A percentile compares a stretch with the other conserved stretches of the same genome.
These are phyloP conservation scores for Orius insidiosus DNA, from an alignment of 1,140 invertebrate genomes.

Conservation along the genomic window DNA sequence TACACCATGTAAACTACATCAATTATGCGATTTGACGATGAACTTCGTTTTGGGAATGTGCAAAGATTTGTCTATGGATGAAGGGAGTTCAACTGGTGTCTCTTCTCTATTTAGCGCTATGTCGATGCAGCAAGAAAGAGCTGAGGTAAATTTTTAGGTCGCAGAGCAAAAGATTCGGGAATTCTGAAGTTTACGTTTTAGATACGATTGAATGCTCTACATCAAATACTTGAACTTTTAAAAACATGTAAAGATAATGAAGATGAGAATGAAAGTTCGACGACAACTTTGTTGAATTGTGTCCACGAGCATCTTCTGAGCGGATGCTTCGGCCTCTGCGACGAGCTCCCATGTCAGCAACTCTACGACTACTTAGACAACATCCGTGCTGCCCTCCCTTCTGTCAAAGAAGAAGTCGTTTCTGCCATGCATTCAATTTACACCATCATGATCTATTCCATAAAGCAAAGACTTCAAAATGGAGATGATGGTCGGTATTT, in stretches of 20 bases:
- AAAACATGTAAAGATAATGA: constrained; percentile 24
- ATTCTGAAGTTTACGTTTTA: too few relatives aligned
- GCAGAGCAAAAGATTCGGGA: too few relatives aligned
- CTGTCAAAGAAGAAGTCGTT: constrained; percentile 27
- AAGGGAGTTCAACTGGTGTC: constrained; percentile 21
- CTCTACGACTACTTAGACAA: constrained; percentile 32
- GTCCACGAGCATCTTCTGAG: constrained; percentile 36
- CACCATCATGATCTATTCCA: constrained; percentile 24
- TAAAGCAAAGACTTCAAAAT: constrained; percentile 18
- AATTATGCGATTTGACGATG: constrained; percentile 11
- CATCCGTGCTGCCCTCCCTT: constrained; percentile 26
- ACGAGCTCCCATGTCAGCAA: constrained; percentile 21
- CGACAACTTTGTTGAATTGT: constrained; percentile 18
- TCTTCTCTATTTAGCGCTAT: constrained; percentile 25
- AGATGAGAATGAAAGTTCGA: constrained; percentile 15
- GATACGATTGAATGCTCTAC: constrained; percentile 30
- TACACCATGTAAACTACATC: not conserved
- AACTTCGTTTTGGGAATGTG: constrained; percentile 5
- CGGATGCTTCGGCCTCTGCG: constrained; percentile 37
- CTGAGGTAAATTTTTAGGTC: too few relatives aligned
- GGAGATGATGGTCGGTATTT: constrained; percentile 20
- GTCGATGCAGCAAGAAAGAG: constrained; percentile 27
- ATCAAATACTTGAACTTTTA: constrained; percentile 30
- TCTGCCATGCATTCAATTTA: constrained; percentile 29
- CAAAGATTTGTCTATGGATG: not conserved